Evolutionary conservation across 2,113 vertebrate genomes (phyloP).

Genomic region (Prolemur simus): DNA sequence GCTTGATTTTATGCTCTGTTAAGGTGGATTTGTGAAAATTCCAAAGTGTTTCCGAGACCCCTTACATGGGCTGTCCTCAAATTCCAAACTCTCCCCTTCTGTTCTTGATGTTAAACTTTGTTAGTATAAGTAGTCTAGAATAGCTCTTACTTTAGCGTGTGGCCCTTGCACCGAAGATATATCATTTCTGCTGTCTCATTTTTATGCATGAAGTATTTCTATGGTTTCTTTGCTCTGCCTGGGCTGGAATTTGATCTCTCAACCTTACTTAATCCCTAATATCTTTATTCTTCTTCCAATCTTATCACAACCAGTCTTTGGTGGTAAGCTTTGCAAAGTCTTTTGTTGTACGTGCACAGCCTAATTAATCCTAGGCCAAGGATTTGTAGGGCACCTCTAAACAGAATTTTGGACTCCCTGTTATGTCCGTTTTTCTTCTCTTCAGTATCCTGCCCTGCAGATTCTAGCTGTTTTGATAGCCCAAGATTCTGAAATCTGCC

Average conservation of each 20-base stretch:
- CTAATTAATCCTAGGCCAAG: background rate
- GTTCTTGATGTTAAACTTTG: background rate
- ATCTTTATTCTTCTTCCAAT: background rate
- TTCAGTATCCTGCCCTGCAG: background rate
- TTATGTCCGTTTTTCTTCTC: background rate
- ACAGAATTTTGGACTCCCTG: background rate
- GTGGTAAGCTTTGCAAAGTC: background rate
- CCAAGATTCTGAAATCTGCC: background rate
- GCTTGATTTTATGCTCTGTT: background rate
- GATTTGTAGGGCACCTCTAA: background rate
- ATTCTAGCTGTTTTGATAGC: background rate
- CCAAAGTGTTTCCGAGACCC: background rate
- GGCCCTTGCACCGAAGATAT: background rate
- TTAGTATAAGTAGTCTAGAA: background rate
- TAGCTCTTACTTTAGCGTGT: background rate
- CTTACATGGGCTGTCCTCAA: background rate
- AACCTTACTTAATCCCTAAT: background rate
- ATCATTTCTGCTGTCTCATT: background rate
- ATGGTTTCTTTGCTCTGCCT: background rate
- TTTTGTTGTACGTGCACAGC: background rate
- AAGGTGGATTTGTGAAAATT: background rate
- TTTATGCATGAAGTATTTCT: background rate
- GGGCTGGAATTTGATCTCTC: background rate
- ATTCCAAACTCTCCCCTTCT: background rate
- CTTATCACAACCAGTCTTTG: background rate